These are phyloP conservation scores for Agrypnia vestita DNA, from an alignment of 1,140 invertebrate species.

Conservation along the genomic window DNA sequence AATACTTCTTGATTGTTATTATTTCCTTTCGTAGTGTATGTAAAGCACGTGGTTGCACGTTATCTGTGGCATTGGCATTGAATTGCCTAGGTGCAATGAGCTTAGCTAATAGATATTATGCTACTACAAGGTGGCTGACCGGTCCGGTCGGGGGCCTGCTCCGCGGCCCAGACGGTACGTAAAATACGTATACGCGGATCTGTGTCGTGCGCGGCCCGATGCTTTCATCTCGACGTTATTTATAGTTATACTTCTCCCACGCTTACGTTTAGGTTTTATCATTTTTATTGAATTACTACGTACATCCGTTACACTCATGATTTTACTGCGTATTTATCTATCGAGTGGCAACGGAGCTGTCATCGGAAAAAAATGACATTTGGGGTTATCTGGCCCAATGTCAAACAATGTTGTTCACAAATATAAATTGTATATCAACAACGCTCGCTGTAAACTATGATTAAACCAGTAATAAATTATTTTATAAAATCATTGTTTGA, in stretches of 20 bases:
- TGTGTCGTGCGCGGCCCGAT: not conserved
- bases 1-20: slow-evolving; percentile 21
- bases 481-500: no score
- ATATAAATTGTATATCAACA: no score
- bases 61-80: slow-evolving; percentile 40
- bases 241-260: not conserved
- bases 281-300: no score
- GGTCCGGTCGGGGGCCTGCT: not conserved
- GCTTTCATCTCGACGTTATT: not conserved
- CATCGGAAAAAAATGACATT: no score
- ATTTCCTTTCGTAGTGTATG: not conserved
- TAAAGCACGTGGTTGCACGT: slow-evolving; percentile 27
- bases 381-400: no score
- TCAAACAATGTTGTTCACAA: no score
- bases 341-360: no score
- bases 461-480: no score
- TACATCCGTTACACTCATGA: no score
- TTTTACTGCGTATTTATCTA: no score
- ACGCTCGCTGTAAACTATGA: no score
- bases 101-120: slow-evolving; percentile 11
- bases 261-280: not conserved
- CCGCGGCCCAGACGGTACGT: not conserved
- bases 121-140: not conserved
- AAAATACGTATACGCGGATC: not conserved
- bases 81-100: slow-evolving; percentile 6